Base-by-base conservation (phyloP, 2,797 vertebrate species). In the Salmo trutta region DNA sequence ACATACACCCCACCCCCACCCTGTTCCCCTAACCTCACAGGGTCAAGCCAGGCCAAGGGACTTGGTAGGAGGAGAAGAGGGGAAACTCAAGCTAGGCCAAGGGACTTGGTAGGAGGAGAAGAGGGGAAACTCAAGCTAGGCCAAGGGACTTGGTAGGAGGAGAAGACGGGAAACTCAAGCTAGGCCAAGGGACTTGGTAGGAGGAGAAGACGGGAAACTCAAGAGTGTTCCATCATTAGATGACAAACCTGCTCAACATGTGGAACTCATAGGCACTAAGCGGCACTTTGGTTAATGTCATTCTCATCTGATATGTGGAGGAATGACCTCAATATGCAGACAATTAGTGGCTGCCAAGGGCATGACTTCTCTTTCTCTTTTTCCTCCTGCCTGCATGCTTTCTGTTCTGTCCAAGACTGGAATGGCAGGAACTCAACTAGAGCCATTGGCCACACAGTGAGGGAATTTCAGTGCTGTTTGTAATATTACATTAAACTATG, bases 31-130 rank as follows among this genome's bases (percentile, higher is more conserved):
- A 64, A 69, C 54, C 79, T 54, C 71, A 69, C 4, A 29, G 73
- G 87, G 81, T 87, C 78, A 83, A 29, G 19, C 64, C 73, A 70
- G 70, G 75, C 64, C 68, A 41, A 84, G 71, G 72, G 82, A 78
- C 77, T 77, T 67, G 70, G 52, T 47, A 73, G 41, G 19, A 52
- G 56, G 5, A 64, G 21, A 64, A 24, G 21, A 10, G 41, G 71
- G 2, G 31, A 24, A 51, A 17, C 66, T 82, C 72, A 64, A 68
- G 75, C 24, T 24, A 24, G 24, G 24, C 24, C 24, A 24, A 24
- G 24, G 24, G 24, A 24, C 24, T 24, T 24, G 24, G 24, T 24
- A 24, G 24, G 24, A 24, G 24, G 24, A 24, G 24, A 24, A 24
- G 24, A 24, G 24, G 24, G 24, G 24, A 24, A 24, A 24, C 24